phyloP scores from a whole-genome alignment of 2,888 invertebrate species.

The Himalopsyche japonica region DNA sequence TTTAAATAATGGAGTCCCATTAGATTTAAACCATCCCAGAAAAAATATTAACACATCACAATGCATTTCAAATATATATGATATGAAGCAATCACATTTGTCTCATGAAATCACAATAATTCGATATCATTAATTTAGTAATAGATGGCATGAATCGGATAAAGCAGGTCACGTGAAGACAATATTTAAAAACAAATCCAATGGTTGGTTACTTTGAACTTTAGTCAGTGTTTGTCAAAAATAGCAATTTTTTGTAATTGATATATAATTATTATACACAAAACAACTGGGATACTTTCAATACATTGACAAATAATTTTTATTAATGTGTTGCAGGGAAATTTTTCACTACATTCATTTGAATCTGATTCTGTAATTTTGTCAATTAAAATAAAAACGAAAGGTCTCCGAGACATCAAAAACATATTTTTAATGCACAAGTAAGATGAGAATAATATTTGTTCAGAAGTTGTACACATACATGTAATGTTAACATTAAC shows the following conservation, averaged over 20 bases:
- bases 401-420: background rate
- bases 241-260: no score
- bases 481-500: no score
- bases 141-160: conserved; percentile 19
- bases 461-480: no score
- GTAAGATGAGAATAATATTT: no score
- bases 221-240: no score
- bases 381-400: background rate
- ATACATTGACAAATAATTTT: no score
- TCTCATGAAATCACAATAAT: background rate
- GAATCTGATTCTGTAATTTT: background rate
- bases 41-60: background rate
- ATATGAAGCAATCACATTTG: background rate
- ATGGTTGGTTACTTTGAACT: background rate
- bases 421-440: background rate
- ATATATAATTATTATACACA: no score
- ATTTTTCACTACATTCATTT: no score
- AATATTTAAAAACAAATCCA: conserved; percentile 11
- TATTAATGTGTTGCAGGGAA: no score
- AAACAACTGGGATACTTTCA: no score
- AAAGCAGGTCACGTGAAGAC: conserved; percentile 30
- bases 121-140: conserved; percentile 21
- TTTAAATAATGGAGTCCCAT: background rate
- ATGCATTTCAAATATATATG: background rate
- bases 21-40: background rate